Evolutionary conservation across 2,888 invertebrate species (phyloP).

Genomic region (Sclerodermus sp.): DNA sequence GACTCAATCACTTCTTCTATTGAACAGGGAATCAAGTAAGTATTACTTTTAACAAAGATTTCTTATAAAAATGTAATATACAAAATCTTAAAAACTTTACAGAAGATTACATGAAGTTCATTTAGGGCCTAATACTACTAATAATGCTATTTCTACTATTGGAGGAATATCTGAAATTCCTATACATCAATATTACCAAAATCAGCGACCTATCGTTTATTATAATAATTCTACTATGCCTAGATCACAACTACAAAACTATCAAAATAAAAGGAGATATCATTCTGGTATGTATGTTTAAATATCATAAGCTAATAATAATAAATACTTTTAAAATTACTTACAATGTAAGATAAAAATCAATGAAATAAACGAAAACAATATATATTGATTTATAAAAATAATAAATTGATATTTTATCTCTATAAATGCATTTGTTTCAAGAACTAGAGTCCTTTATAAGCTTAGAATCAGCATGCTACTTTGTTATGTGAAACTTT

Average conservation of each 20-base stretch:
- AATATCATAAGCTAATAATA: too few relatives aligned
- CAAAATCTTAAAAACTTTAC: slow-evolving; percentile 16
- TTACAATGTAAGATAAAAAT: too few relatives aligned
- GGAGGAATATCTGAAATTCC: slow-evolving; percentile 35
- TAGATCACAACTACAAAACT: slow-evolving; percentile 44
- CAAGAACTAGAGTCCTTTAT: too few relatives aligned
- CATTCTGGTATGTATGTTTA: slow-evolving; percentile 35
- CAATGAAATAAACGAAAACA: too few relatives aligned
- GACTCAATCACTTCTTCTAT: slow-evolving; percentile 46
- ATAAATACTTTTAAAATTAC: too few relatives aligned
- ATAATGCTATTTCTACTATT: slow-evolving; percentile 27
- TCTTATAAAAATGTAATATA: neutral
- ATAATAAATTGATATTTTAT: too few relatives aligned
- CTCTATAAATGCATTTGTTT: too few relatives aligned
- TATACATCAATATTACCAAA: slow-evolving; percentile 43
- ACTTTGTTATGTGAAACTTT: too few relatives aligned
- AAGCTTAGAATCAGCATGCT: too few relatives aligned
- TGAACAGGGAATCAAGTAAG: slow-evolving; percentile 46
- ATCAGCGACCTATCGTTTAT: slow-evolving; percentile 36
- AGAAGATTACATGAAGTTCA: slow-evolving; percentile 38
- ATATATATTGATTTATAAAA: too few relatives aligned
- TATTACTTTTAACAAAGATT: slow-evolving; percentile 9
- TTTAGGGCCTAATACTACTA: slow-evolving; percentile 14
- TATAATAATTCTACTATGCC: slow-evolving; percentile 31
- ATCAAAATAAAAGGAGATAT: slow-evolving; percentile 50